phyloP scores from a whole-genome alignment of 35 echinoderm and acorn worm species.

The Lytechinus variegatus region DNA sequence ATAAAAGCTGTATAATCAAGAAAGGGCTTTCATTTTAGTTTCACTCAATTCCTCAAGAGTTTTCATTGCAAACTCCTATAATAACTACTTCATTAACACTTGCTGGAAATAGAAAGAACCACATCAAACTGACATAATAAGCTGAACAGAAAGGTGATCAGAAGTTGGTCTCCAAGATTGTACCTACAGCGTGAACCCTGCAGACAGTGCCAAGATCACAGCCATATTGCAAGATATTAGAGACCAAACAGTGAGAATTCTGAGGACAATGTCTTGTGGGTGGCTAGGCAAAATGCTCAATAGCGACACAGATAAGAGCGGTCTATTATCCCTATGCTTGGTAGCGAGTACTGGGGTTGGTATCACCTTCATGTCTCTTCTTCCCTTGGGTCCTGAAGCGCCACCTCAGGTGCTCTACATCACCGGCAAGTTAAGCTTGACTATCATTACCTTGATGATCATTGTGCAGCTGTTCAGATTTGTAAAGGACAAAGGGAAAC shows the following conservation, averaged over 20 bases:
- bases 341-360: slow-evolving; percentile 3
- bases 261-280: neutral
- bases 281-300: neutral
- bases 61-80: neutral
- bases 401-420: neutral
- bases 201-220: neutral
- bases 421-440: neutral
- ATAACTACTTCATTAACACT: neutral
- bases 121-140: neutral
- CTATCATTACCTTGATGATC: neutral
- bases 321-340: neutral
- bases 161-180: neutral
- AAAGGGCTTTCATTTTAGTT: too few species aligned
- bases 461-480: neutral
- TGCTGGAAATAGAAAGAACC: neutral
- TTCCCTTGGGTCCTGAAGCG: neutral
- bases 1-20: too few species aligned
- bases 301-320: neutral
- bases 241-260: neutral
- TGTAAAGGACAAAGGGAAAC: neutral
- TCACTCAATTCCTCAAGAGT: neutral
- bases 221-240: neutral
- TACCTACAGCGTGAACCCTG: neutral
- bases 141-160: neutral
- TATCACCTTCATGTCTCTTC: neutral